phyloP scores from a whole-genome alignment of 2,113 vertebrate species.

The Gymnarchus niloticus region DNA sequence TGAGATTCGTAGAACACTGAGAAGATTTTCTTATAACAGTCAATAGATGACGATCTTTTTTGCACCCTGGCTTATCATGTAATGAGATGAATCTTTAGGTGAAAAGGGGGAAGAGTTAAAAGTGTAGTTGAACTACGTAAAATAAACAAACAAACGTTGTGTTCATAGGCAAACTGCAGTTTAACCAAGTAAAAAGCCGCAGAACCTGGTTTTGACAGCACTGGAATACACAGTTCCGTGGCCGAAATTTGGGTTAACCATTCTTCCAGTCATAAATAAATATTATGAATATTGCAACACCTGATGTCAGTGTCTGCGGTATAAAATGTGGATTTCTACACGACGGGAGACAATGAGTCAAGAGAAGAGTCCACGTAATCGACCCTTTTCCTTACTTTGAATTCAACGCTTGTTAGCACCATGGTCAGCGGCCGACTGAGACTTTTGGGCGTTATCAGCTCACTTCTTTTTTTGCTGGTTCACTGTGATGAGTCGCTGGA shows the following conservation, averaged over 20 bases:
- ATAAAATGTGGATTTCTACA: conserved; percentile 13
- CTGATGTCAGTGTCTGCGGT: conserved; percentile 22
- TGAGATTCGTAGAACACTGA: background rate
- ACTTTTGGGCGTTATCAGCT: conserved; percentile 39
- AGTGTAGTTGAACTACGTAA: background rate
- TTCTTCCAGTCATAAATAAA: background rate
- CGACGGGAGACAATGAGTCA: background rate
- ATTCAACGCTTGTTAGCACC: conserved; percentile 22
- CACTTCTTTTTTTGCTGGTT: conserved; percentile 39
- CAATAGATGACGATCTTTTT: background rate
- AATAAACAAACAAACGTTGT: background rate
- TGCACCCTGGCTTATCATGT: too few relatives aligned
- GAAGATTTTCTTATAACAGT: background rate
- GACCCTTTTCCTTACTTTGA: background rate
- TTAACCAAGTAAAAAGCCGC: background rate
- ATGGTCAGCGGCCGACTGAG: conserved; percentile 44
- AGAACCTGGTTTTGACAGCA: background rate
- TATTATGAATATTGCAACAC: conserved; percentile 26
- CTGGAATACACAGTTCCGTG: background rate
- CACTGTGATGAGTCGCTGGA: conserved; percentile 41
- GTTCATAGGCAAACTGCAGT: background rate
- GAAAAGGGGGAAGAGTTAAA: background rate
- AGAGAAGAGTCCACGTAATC: background rate
- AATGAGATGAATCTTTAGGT: background rate
- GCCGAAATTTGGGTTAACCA: background rate